phyloP scores from a whole-genome alignment of 2,113 vertebrate genomes.

The Phrynocephalus versicolor region DNA sequence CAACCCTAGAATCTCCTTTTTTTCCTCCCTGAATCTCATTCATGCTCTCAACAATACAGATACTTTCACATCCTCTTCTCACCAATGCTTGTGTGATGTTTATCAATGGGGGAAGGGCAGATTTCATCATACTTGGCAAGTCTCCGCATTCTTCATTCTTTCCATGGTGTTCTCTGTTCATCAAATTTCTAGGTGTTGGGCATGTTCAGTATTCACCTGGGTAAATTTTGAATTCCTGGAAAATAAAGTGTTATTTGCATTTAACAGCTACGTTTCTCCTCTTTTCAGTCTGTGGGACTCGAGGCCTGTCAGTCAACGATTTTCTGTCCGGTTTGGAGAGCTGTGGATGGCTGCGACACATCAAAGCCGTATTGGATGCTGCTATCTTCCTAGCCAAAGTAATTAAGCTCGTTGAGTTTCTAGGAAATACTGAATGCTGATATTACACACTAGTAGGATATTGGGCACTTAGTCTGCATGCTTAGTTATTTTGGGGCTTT shows the following conservation, averaged over 20 bases:
- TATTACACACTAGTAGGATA: not conserved
- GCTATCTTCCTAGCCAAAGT: slow-evolving; percentile 92
- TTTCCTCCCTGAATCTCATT: not conserved
- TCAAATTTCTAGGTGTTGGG: too few species aligned
- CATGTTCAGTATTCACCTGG: not conserved
- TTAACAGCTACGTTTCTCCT: slow-evolving; percentile 8
- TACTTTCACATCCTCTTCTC: not conserved
- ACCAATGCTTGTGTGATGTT: not conserved
- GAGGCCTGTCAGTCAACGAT: slow-evolving; percentile 87
- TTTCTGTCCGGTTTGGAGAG: slow-evolving; percentile 91
- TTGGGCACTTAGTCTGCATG: not conserved
- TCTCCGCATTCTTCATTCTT: not conserved
- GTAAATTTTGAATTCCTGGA: not conserved
- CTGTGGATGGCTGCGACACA: slow-evolving; percentile 93
- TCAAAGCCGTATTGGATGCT: slow-evolving; percentile 93
- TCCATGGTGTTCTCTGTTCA: too few species aligned
- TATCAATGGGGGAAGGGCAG: not conserved
- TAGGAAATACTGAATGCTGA: not conserved
- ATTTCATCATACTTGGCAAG: not conserved
- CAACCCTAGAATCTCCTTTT: not conserved
- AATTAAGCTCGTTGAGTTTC: slow-evolving; percentile 34
- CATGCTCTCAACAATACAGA: not conserved
- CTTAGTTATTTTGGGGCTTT: not conserved
- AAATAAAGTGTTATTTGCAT: not conserved
- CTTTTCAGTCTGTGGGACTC: slow-evolving; percentile 85